Conservation (phyloP, 2,888 invertebrate genomes). For the Linhomoeus sp. region DNA sequence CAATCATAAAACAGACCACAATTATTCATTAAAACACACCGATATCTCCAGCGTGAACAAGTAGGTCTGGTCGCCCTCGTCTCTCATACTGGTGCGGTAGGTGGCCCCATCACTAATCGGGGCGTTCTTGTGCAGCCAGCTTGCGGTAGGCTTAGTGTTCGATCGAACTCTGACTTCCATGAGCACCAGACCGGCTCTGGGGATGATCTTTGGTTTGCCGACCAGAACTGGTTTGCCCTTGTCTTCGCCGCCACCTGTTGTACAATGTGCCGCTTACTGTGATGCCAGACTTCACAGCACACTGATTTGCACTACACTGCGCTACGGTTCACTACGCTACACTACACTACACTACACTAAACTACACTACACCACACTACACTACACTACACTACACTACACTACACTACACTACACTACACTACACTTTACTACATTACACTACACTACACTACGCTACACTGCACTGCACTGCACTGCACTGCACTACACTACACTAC, state of each 20-base stretch:
- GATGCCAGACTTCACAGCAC: too few relatives aligned
- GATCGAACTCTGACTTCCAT: constrained; percentile 81
- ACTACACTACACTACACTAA: too few relatives aligned
- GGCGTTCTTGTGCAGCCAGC: constrained; percentile 34
- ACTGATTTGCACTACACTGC: too few relatives aligned
- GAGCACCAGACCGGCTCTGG: constrained; percentile 82
- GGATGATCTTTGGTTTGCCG: constrained; percentile 95
- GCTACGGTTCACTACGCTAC: too few relatives aligned
- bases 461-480: too few relatives aligned
- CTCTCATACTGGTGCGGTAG: constrained; percentile 21
- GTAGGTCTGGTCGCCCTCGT: constrained; percentile 25
- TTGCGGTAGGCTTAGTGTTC: constrained; percentile 70
- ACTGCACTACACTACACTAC: background rate
- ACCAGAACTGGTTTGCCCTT: constrained; percentile 56
- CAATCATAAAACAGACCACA: too few relatives aligned
- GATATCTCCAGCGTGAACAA: constrained; percentile 26
- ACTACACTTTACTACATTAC: too few relatives aligned
- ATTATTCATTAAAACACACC: constrained; percentile 12
- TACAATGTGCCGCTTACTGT: too few relatives aligned
- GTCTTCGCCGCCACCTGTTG: constrained; percentile 43
- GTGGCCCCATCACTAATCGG: constrained; percentile 20
- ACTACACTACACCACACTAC: too few relatives aligned
- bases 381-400: background rate
- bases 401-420: too few relatives aligned
- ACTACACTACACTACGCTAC: too few relatives aligned